Evolutionary conservation across 2,113 vertebrate genomes (phyloP).

Genomic region (Calyptomena viridis): DNA sequence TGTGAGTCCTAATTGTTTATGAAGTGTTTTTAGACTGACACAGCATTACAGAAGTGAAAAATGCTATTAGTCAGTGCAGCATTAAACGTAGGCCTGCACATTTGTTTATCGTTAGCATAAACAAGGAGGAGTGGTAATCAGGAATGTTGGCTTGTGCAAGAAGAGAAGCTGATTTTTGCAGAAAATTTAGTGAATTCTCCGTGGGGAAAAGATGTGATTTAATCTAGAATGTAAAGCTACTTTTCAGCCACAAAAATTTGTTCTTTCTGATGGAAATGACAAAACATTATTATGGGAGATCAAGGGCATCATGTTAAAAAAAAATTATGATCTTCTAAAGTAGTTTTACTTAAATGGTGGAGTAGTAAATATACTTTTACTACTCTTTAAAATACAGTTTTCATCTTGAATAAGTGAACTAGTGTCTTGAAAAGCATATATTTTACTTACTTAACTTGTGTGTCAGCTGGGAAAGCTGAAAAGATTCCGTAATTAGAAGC

Average conservation of each 20-base stretch:
- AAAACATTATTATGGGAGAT: not conserved
- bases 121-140: not conserved
- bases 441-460: not conserved
- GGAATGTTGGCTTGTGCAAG: not conserved
- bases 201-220: not conserved
- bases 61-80: not conserved
- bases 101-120: slow-evolving; percentile 1
- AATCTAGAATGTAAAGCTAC: not conserved
- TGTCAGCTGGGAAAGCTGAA: not conserved
- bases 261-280: not conserved
- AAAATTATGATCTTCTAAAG: not conserved
- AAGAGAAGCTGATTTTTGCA: not conserved
- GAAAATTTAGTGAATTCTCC: not conserved
- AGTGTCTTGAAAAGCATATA: not conserved
- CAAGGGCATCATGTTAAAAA: not conserved
- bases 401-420: not conserved
- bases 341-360: not conserved
- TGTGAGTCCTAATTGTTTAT: not conserved
- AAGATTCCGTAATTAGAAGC: not conserved
- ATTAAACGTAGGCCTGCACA: not conserved
- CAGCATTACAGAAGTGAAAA: not conserved
- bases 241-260: not conserved
- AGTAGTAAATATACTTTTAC: not conserved
- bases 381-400: not conserved
- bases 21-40: slow-evolving; percentile 6